Conservation (phyloP, 37 sponge, comb jelly and placozoan species). For the Theonella swinhoei region DNA sequence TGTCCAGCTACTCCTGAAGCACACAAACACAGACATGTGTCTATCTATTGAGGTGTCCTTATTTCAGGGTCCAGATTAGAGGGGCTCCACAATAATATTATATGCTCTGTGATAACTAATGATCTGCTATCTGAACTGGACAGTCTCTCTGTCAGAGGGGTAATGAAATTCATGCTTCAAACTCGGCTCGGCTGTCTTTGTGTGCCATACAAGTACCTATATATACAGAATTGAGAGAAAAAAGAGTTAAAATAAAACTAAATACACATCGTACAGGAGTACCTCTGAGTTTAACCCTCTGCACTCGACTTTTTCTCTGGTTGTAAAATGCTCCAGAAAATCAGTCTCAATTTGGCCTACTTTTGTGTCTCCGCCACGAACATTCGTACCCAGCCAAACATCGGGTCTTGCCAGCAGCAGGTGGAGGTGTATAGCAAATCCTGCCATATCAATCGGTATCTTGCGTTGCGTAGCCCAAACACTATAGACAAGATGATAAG, state of each 20-base stretch:
- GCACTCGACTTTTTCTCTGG: conserved; percentile 52
- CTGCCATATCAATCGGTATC: conserved; percentile 94
- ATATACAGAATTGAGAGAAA: background rate
- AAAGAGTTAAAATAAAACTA: background rate
- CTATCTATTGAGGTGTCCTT: too few relatives aligned
- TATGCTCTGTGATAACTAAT: background rate
- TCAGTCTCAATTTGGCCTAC: conserved; percentile 63
- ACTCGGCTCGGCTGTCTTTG: conserved; percentile 29
- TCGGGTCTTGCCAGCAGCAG: conserved; percentile 40
- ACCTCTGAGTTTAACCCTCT: conserved; percentile 14
- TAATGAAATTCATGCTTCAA: background rate
- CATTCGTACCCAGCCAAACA: conserved; percentile 20
- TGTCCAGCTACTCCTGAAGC: too few relatives aligned
- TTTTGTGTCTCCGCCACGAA: background rate
- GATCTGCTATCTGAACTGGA: background rate
- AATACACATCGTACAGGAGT: background rate
- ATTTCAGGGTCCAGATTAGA: too few relatives aligned
- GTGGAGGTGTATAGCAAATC: conserved; percentile 80
- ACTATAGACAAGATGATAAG: background rate
- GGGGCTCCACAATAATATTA: too few relatives aligned
- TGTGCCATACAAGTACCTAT: conserved; percentile 50
- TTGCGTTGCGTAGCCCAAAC: conserved; percentile 12
- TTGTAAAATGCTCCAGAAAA: conserved; percentile 38
- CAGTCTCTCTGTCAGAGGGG: background rate
- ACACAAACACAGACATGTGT: too few relatives aligned